Evolutionary conservation across 2,113 vertebrate species (phyloP).

Genomic region (Brachyhypopomus occidentalis): DNA sequence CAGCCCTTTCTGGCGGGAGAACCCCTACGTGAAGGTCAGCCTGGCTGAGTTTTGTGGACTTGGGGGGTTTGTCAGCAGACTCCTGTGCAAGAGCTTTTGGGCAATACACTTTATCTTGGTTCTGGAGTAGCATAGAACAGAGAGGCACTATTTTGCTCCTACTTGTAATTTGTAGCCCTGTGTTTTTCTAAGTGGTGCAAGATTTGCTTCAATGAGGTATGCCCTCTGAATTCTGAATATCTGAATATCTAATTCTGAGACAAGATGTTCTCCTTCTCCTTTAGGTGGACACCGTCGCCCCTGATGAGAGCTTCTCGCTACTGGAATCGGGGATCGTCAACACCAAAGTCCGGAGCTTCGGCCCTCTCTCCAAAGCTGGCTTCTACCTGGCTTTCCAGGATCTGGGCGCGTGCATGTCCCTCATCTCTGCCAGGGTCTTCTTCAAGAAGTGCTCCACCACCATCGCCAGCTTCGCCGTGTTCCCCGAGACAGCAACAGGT

Average conservation of each 20-base stretch:
- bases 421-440: slow-evolving; percentile 95
- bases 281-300: slow-evolving; percentile 94
- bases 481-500: slow-evolving; percentile 95
- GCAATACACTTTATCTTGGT: too few species aligned
- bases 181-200: too few species aligned
- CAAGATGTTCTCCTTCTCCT: not conserved
- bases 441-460: slow-evolving; percentile 97
- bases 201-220: not conserved
- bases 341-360: slow-evolving; percentile 97
- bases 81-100: not conserved
- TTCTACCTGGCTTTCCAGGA: slow-evolving; percentile 99
- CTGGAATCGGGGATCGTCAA: slow-evolving; percentile 90
- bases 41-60: not conserved
- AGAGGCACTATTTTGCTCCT: too few species aligned
- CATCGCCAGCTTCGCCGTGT: slow-evolving; percentile 91
- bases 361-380: slow-evolving; percentile 92
- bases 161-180: too few species aligned
- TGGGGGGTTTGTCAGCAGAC: not conserved
- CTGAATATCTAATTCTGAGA: not conserved
- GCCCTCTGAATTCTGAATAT: too few species aligned
- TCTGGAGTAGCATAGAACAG: too few species aligned
- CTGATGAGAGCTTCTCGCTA: slow-evolving; percentile 94
- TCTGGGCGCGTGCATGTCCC: slow-evolving; percentile 95
- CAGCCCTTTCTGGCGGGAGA: slow-evolving; percentile 96
- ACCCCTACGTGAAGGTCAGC: slow-evolving; percentile 88